A percentile compares a stretch with the other conserved stretches of the same genome.
Evolutionary conservation across 2,888 invertebrate species (phyloP).

Genomic region (Aphodius granarius): DNA sequence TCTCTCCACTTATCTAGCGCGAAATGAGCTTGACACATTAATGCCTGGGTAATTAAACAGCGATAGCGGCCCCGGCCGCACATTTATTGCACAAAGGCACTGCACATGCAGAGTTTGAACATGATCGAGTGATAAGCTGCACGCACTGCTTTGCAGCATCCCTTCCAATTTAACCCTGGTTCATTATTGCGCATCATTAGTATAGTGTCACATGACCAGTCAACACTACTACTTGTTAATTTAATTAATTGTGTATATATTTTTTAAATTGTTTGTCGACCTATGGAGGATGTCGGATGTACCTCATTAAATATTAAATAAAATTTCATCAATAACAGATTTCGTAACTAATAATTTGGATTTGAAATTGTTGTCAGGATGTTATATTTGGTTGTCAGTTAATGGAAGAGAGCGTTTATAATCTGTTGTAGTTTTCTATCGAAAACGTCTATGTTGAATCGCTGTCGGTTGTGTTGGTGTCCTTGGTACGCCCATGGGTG

Average conservation of each 20-base stretch:
- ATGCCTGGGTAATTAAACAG: slow-evolving; percentile 21
- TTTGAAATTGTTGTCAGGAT: neutral
- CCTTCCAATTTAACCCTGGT: neutral
- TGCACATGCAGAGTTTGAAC: slow-evolving; percentile 10
- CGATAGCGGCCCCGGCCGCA: neutral
- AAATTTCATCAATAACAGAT: no score
- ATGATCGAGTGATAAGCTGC: slow-evolving; percentile 14
- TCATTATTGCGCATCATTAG: neutral
- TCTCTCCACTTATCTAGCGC: slow-evolving; percentile 16
- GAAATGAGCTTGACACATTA: slow-evolving; percentile 17
- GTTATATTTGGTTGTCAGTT: neutral
- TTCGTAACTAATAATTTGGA: no score
- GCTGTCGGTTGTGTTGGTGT: neutral
- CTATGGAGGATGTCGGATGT: no score
- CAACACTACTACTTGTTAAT: no score
- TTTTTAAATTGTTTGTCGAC: no score
- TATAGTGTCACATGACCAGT: no score
- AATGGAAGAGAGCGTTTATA: neutral
- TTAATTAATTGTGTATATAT: no score
- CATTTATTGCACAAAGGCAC: slow-evolving; percentile 7
- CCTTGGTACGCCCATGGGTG: neutral
- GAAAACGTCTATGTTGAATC: neutral
- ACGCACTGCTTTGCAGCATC: slow-evolving; percentile 3
- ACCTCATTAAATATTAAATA: no score
- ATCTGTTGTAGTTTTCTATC: neutral